These are phyloP conservation scores for Zalophus californianus DNA, from an alignment of 2,797 vertebrate species.

Conservation along the genomic window DNA sequence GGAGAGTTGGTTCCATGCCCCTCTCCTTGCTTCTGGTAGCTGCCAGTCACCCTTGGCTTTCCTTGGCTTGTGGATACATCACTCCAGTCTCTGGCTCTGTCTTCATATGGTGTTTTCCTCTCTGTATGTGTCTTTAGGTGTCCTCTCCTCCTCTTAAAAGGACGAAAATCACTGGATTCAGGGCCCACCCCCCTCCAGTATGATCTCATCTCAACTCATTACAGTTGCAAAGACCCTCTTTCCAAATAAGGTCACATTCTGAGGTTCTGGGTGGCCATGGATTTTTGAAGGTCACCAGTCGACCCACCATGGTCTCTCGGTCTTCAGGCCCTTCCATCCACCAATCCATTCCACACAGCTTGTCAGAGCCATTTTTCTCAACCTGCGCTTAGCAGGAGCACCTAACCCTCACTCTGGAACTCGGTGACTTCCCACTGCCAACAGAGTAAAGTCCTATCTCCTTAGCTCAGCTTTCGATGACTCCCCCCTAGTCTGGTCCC, in stretches of 20 bases:
- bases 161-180: not conserved
- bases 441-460: slow-evolving; percentile 61
- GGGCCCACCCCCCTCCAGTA: not conserved
- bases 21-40: not conserved
- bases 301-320: not conserved
- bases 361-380: not conserved
- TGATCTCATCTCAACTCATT: not conserved
- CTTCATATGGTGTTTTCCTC: not conserved
- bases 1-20: not conserved
- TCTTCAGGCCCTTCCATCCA: not conserved
- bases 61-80: not conserved
- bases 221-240: not conserved
- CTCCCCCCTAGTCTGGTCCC: not conserved
- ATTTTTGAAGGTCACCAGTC: not conserved
- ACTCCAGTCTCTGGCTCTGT: not conserved
- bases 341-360: not conserved
- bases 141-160: not conserved
- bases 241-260: not conserved
- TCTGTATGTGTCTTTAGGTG: not conserved
- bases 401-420: not conserved
- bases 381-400: not conserved
- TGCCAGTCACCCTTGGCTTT: accelerated
- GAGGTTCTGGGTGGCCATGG: not conserved
- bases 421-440: not conserved
- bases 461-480: slow-evolving; percentile 15